These are phyloP conservation scores for Nemoura dubitans DNA, from an alignment of 2,888 invertebrate species.

Conservation along the genomic window DNA sequence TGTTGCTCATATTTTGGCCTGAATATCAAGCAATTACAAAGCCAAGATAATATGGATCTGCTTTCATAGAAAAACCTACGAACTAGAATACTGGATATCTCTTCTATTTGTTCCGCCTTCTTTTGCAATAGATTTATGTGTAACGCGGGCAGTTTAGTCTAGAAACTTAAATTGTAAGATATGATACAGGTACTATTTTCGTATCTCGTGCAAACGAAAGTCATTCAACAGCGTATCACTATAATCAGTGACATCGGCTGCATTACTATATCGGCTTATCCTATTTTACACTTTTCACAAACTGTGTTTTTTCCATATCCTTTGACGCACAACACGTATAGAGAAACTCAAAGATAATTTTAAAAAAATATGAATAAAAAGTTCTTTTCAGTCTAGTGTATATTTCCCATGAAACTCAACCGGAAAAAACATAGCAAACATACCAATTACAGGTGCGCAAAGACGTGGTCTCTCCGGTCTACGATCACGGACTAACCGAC, in stretches of 20 bases:
- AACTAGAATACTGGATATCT: neutral
- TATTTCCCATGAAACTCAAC: too few relatives aligned
- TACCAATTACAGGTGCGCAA: conserved; percentile 45
- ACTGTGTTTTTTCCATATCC: too few relatives aligned
- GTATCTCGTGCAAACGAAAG: too few relatives aligned
- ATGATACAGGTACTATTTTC: too few relatives aligned
- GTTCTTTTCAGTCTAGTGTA: too few relatives aligned
- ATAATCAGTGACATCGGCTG: neutral
- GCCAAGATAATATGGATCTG: neutral
- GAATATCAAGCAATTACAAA: neutral
- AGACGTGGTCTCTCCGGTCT: conserved; percentile 42
- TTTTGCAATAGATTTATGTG: neutral
- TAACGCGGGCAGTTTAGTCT: neutral
- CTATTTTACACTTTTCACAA: too few relatives aligned
- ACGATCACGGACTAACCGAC: conserved; percentile 44
- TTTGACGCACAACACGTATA: too few relatives aligned
- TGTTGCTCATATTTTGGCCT: conserved; percentile 1
- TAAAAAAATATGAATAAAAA: too few relatives aligned
- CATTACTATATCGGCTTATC: too few relatives aligned
- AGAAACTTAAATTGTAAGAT: too few relatives aligned
- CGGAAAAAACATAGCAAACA: neutral
- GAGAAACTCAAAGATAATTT: too few relatives aligned
- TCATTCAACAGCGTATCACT: neutral
- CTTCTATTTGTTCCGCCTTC: neutral
- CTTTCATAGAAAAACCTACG: neutral